These are phyloP conservation scores for Drosophila mayaguana DNA, from an alignment of 2,888 invertebrate species.

Conservation along the genomic window DNA sequence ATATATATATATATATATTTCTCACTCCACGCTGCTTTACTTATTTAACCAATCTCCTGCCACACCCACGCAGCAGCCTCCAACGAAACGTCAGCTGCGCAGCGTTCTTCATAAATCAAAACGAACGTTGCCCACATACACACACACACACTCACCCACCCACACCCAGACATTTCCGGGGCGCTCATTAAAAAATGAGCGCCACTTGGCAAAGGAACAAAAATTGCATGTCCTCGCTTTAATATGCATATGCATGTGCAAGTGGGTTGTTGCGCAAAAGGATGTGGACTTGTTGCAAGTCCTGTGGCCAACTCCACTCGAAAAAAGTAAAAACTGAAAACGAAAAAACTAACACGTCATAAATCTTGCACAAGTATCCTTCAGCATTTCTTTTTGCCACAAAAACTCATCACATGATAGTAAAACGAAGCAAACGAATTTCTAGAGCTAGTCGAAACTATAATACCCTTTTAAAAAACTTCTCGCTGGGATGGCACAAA, in stretches of 20 bases:
- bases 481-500: background rate
- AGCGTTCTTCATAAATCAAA: conserved; percentile 71
- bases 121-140: conserved; percentile 41
- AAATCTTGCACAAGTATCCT: conserved; percentile 78
- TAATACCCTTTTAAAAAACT: conserved; percentile 19
- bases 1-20: conserved; percentile 39
- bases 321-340: conserved; percentile 14
- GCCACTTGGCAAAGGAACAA: conserved; percentile 71
- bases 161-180: conserved; percentile 53
- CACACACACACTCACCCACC: conserved; percentile 25
- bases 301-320: conserved; percentile 60
- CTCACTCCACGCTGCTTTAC: conserved; percentile 31
- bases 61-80: background rate
- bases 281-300: conserved; percentile 35
- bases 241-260: conserved; percentile 67
- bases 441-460: background rate
- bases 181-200: conserved; percentile 78
- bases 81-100: conserved; percentile 62
- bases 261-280: conserved; percentile 22
- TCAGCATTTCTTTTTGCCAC: conserved; percentile 60
- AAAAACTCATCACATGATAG: conserved; percentile 46
- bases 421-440: conserved; percentile 8
- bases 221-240: conserved; percentile 68
- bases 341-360: conserved; percentile 72
- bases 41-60: conserved; percentile 40